These are phyloP conservation scores for Microplitis mediator DNA, from an alignment of 1,140 invertebrate species.

Conservation along the genomic window DNA sequence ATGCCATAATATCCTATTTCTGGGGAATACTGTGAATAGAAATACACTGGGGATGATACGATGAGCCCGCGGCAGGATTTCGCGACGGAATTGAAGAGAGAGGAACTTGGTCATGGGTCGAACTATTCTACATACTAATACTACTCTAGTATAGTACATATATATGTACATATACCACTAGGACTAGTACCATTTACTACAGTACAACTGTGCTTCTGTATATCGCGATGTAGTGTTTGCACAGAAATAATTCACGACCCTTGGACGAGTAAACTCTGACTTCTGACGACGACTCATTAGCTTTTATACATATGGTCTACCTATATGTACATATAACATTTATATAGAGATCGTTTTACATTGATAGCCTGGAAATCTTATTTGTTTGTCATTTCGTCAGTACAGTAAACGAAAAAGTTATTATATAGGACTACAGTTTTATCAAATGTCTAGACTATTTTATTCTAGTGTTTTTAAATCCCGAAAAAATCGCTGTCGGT, in stretches of 20 bases:
- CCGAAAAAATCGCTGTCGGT: too few species aligned
- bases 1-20: constrained; percentile 32
- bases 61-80: constrained; percentile 21
- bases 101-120: constrained; percentile 14
- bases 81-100: not conserved
- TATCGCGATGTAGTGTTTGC: constrained; percentile 35
- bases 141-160: too few species aligned
- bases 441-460: too few species aligned
- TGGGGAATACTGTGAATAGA: constrained; percentile 26
- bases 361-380: too few species aligned
- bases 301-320: not conserved
- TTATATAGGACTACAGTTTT: too few species aligned
- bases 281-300: constrained; percentile 24
- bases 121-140: not conserved
- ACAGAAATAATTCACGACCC: constrained; percentile 40
- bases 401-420: too few species aligned
- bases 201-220: not conserved
- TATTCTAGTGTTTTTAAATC: too few species aligned
- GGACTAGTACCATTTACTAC: too few species aligned
- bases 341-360: too few species aligned
- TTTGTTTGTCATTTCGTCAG: too few species aligned
- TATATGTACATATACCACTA: too few species aligned
- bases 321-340: not conserved
- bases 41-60: constrained; percentile 18
- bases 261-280: constrained; percentile 27